phyloP scores from a whole-genome alignment of 2,113 vertebrate species.

The Phalacrocorax aristotelis region DNA sequence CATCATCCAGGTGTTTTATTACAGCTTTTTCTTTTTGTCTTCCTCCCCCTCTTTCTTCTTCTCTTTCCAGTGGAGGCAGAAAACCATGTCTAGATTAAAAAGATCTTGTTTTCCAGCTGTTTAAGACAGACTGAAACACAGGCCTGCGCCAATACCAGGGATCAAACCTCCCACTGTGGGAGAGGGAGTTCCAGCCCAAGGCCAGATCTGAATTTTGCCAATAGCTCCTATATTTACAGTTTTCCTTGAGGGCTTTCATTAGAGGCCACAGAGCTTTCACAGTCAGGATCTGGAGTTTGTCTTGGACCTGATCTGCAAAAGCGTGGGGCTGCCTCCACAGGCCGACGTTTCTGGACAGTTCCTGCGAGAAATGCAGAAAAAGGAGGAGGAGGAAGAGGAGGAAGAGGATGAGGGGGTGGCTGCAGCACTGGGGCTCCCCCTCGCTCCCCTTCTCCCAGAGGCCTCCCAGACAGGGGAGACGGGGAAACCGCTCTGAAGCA shows the following conservation, averaged over 20 bases:
- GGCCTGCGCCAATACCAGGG: not conserved
- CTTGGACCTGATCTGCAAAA: constrained; percentile 13
- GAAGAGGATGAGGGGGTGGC: not conserved
- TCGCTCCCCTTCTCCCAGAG: not conserved
- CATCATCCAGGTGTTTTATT: not conserved
- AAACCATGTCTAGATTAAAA: not conserved
- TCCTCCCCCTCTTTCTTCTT: not conserved
- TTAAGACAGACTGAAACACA: not conserved
- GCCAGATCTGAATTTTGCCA: constrained; percentile 14
- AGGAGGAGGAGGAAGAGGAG: not conserved
- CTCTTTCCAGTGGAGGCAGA: not conserved
- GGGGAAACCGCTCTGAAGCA: not conserved
- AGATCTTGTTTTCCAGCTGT: constrained; percentile 2
- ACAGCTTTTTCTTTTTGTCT: not conserved
- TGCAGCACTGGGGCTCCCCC: not conserved
- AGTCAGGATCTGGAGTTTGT: constrained; percentile 52
- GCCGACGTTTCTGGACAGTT: not conserved
- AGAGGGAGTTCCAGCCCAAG: not conserved
- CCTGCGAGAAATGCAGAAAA: not conserved
- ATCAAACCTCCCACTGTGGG: constrained; percentile 23
- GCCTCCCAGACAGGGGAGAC: rapidly evolving
- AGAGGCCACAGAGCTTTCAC: not conserved
- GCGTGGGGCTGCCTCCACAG: not conserved
- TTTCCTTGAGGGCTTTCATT: constrained; percentile 45
- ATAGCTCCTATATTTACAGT: constrained; percentile 21